A percentile compares a stretch with the other conserved stretches of the same genome.
Conservation (phyloP, 1,140 invertebrate genomes). For the Spodoptera litura region DNA sequence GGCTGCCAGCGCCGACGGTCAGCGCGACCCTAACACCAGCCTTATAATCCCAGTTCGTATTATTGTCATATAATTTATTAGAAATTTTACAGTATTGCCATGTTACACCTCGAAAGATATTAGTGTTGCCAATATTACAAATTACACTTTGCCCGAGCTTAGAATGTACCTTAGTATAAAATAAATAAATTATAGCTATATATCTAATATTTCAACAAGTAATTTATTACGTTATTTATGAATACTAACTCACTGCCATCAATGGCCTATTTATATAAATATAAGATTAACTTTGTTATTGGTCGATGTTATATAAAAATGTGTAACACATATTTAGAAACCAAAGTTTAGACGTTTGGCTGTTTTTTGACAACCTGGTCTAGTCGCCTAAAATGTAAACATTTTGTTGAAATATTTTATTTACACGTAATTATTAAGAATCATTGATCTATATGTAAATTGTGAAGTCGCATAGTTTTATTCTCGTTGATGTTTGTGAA, state of each 20-base stretch:
- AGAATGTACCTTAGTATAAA: slow-evolving; percentile 38
- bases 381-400: slow-evolving; percentile 73
- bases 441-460: slow-evolving; percentile 36
- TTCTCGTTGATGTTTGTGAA: slow-evolving; percentile 42
- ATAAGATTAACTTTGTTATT: slow-evolving; percentile 54
- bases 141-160: slow-evolving; percentile 43
- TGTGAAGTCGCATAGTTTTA: slow-evolving; percentile 55
- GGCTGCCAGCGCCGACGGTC: too few species aligned
- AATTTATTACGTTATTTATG: slow-evolving; percentile 46
- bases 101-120: neutral
- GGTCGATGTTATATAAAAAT: slow-evolving; percentile 64
- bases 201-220: slow-evolving; percentile 35
- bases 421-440: slow-evolving; percentile 52
- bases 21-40: too few species aligned
- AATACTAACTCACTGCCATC: slow-evolving; percentile 67
- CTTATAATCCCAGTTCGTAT: neutral
- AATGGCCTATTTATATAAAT: slow-evolving; percentile 72
- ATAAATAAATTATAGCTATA: slow-evolving; percentile 19
- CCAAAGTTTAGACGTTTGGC: slow-evolving; percentile 65
- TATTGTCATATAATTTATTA: neutral
- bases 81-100: neutral
- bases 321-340: slow-evolving; percentile 61
- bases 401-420: slow-evolving; percentile 58
- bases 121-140: slow-evolving; percentile 1
- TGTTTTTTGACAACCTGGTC: slow-evolving; percentile 71